phyloP scores from a whole-genome alignment of 1,140 invertebrate genomes.

The Listronotus oregonensis region DNA sequence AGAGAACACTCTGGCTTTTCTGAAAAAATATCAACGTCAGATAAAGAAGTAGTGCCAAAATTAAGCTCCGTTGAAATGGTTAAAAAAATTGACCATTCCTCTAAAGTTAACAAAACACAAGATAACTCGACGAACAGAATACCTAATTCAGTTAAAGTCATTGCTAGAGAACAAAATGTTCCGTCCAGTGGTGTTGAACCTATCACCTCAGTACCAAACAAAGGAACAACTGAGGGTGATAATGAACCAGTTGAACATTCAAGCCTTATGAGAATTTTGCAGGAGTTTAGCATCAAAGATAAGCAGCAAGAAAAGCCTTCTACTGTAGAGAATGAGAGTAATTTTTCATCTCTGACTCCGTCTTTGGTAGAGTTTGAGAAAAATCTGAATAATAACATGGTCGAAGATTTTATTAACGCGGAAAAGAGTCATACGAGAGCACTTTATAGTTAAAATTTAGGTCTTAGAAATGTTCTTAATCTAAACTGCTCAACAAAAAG shows the following conservation, averaged over 20 bases:
- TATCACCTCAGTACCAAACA: background rate
- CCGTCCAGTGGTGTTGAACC: background rate
- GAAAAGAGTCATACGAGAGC: conserved; percentile 36
- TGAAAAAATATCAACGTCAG: no score
- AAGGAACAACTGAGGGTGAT: conserved; percentile 20
- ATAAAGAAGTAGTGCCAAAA: no score
- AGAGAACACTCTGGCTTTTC: background rate
- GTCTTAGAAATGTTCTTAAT: no score
- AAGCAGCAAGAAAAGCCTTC: conserved; percentile 33
- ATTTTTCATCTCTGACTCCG: conserved; percentile 31
- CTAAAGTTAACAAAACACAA: no score
- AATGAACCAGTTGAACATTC: conserved; percentile 45
- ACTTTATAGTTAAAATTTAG: conserved; percentile 11
- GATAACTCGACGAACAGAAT: no score
- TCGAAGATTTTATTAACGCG: conserved; percentile 43
- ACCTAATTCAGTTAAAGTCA: no score
- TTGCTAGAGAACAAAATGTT: no score
- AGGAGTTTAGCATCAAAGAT: conserved; percentile 48
- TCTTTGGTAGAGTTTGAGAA: conserved; percentile 40
- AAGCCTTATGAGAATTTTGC: conserved; percentile 48
- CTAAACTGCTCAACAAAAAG: no score
- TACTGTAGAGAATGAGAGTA: conserved; percentile 19
- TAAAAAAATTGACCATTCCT: no score
- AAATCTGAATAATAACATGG: conserved; percentile 24
- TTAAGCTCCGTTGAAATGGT: no score